Evolutionary conservation across 2,888 invertebrate species (phyloP), one percentile per base, ranked within the genome.

Genomic region (Thymelicus acteon): DNA sequence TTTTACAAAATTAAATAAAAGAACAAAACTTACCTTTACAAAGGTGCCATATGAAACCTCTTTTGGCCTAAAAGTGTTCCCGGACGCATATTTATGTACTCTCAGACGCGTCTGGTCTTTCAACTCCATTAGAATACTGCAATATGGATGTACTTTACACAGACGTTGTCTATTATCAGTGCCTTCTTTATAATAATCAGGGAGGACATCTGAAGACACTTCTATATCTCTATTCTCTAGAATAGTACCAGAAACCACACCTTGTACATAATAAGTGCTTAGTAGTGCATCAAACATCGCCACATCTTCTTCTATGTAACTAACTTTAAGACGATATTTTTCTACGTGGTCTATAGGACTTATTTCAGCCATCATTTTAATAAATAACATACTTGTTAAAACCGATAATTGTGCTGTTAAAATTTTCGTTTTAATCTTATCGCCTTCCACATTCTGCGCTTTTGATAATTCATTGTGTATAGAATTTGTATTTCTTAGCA

Each of bases 281-380:
- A 95, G 87, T 61, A 96, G 84, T 10, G 89, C 90, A 12, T 94
- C 89, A 48, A 96, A 94, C 79, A 95, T 95, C 24, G 87, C 83
- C 3, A 97, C 95, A 84, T 98, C 97, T 78, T 97, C 95, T 37
- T 94, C 86, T 13, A 96, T 91, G 76, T 97, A 97, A 60, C 95
- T 86, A 10, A 96, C 94, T 88, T 97, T 97, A 0, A 98, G 85
- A 0, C 95, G 93, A 75, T 96, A 95, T 86, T 98, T 98, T 72
- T 96, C 95, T 0, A 97, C 96, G 0, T 98, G 98, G 92, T 99
- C 99, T 6, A 98, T 96, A 0, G 95, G 87, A 19, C 96, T 96
- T 12, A 96, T 91, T 82, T 95, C 95, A 0, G 95, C 93, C 80
- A 95, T 94, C 6, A 96, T 82, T 75, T 93, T 90, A 0, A 95